These are phyloP conservation scores for Agapornis canus DNA, from an alignment of 2,797 vertebrate species.

Conservation along the genomic window DNA sequence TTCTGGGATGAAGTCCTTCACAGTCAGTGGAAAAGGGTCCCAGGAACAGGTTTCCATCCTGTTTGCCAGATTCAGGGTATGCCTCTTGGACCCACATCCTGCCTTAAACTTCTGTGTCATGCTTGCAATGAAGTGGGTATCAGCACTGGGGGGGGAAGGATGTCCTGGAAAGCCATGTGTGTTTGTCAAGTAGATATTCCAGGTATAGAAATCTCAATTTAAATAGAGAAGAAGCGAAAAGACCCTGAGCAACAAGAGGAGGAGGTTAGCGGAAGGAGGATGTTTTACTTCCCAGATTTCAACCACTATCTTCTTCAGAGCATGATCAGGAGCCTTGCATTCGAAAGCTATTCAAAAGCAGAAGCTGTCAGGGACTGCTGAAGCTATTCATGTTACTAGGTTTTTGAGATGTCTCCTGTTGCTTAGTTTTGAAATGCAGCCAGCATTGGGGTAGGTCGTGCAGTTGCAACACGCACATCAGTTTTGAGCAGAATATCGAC, in stretches of 20 bases:
- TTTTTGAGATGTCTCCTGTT: slow-evolving; percentile 45
- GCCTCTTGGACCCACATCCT: neutral
- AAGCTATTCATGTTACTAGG: neutral
- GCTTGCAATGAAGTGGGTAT: slow-evolving; percentile 14
- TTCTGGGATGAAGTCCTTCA: neutral
- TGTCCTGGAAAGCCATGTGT: neutral
- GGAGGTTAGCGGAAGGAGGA: neutral
- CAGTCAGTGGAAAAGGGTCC: neutral
- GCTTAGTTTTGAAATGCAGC: slow-evolving; percentile 49
- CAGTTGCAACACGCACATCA: slow-evolving; percentile 44
- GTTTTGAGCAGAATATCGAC: slow-evolving; percentile 38
- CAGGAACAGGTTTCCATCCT: neutral
- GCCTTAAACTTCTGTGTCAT: slow-evolving; percentile 33
- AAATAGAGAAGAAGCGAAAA: neutral
- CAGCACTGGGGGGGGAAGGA: slow-evolving; percentile 21
- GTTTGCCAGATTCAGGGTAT: neutral
- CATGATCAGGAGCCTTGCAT: neutral
- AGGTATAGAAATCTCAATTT: neutral
- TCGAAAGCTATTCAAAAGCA: neutral
- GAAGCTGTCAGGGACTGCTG: slow-evolving; percentile 5
- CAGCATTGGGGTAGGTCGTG: slow-evolving; percentile 58
- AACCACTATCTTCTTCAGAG: neutral
- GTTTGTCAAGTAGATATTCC: slow-evolving; percentile 20
- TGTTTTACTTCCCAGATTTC: neutral
- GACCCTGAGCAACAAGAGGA: neutral